Conservation (phyloP, 2,888 invertebrate genomes). For the Linnaemya tessellans region DNA sequence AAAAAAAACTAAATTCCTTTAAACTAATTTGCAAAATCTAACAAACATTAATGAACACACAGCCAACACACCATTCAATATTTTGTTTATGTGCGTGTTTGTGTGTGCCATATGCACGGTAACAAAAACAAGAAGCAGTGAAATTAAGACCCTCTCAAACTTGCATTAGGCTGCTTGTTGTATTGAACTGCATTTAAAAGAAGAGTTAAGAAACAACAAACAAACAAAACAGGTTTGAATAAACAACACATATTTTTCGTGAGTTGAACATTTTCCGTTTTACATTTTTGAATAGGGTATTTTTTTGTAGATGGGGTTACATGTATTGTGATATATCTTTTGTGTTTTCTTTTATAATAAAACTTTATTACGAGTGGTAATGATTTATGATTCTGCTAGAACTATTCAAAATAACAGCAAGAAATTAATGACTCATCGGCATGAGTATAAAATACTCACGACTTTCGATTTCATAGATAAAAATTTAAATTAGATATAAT, state of each 20-base stretch:
- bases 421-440: too few species aligned
- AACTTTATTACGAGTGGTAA: not conserved
- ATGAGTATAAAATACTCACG: too few species aligned
- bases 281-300: slow-evolving; percentile 5
- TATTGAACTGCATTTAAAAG: slow-evolving; percentile 51
- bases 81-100: not conserved
- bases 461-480: too few species aligned
- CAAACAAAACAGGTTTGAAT: slow-evolving; percentile 60
- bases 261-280: slow-evolving; percentile 33
- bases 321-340: not conserved
- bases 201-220: slow-evolving; percentile 5
- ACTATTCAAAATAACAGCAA: too few species aligned
- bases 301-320: not conserved
- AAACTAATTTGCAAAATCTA: slow-evolving; percentile 54
- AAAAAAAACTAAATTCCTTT: slow-evolving; percentile 59
- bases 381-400: too few species aligned
- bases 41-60: slow-evolving; percentile 24
- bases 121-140: slow-evolving; percentile 8
- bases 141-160: slow-evolving; percentile 27
- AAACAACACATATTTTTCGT: slow-evolving; percentile 50
- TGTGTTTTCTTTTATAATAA: not conserved
- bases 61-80: not conserved
- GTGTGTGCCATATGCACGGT: not conserved
- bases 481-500: too few species aligned
- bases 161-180: slow-evolving; percentile 17